These are phyloP conservation scores for Loxodonta africana DNA, from an alignment of 2,113 vertebrate genomes.

Conservation along the genomic window DNA sequence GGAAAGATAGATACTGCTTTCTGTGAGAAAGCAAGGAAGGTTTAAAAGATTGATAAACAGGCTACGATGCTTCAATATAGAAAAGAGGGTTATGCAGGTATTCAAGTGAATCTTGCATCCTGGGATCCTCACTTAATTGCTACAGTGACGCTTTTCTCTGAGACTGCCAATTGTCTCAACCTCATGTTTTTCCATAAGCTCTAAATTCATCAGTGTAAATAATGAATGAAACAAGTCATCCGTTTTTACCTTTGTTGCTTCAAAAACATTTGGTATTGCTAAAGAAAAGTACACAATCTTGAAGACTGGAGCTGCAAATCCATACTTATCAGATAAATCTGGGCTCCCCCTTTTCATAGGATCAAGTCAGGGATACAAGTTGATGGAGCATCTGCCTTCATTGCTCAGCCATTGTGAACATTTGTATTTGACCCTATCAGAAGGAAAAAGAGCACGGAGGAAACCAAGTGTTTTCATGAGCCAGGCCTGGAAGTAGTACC, in stretches of 20 bases:
- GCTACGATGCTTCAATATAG: not conserved
- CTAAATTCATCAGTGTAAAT: not conserved
- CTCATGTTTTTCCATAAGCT: not conserved
- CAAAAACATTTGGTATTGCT: not conserved
- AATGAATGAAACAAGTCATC: not conserved
- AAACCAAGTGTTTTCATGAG: not conserved
- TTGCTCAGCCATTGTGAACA: not conserved
- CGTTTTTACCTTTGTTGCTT: not conserved
- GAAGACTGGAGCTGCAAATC: not conserved
- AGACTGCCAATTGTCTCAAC: not conserved
- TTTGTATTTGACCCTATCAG: not conserved
- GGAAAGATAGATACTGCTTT: not conserved
- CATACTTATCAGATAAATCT: not conserved
- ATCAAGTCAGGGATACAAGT: not conserved
- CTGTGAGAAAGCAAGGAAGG: not conserved
- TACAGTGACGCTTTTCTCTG: not conserved
- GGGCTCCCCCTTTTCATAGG: not conserved
- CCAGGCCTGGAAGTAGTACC: too few species aligned
- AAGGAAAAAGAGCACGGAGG: not conserved
- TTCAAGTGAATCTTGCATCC: not conserved
- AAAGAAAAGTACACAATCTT: not conserved
- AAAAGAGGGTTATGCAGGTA: not conserved
- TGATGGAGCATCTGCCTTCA: not conserved
- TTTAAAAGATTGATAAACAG: not conserved
- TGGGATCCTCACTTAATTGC: not conserved